Evolutionary conservation across 2,888 invertebrate genomes (phyloP).

Genomic region (Byasa hedistus): DNA sequence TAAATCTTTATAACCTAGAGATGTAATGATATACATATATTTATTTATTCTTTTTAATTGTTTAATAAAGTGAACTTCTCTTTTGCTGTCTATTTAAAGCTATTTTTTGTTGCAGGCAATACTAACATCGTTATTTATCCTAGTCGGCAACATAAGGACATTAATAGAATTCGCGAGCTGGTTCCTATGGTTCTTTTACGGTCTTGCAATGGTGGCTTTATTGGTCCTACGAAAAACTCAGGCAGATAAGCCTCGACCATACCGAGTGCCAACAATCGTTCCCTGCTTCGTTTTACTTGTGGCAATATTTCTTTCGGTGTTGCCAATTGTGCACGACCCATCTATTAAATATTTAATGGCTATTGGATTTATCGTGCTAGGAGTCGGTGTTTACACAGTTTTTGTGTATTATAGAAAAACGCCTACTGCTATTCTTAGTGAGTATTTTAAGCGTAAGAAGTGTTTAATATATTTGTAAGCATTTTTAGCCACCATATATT

Average conservation of each 20-base stretch:
- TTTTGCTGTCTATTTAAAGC: no score
- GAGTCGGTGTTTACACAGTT: conserved; percentile 85
- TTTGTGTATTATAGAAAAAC: conserved; percentile 86
- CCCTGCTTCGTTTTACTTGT: conserved; percentile 86
- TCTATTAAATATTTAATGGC: conserved; percentile 88
- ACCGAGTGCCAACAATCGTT: conserved; percentile 85
- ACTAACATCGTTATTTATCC: conserved; percentile 84
- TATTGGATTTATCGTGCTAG: conserved; percentile 84
- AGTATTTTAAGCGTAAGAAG: conserved; percentile 47
- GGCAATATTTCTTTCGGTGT: conserved; percentile 85
- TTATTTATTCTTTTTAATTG: no score
- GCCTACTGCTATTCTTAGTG: conserved; percentile 82
- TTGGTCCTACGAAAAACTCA: conserved; percentile 86
- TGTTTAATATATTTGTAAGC: no score
- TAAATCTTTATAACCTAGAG: no score
- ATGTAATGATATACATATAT: no score
- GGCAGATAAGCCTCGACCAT: conserved; percentile 84
- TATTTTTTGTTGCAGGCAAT: conserved; percentile 76
- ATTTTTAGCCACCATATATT: neutral
- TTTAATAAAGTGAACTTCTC: no score
- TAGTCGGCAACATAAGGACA: conserved; percentile 86
- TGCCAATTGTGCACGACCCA: conserved; percentile 88
- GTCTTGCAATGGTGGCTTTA: conserved; percentile 88
- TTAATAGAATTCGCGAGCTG: conserved; percentile 93
- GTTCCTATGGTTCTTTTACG: conserved; percentile 93